Evolutionary conservation across 2,888 invertebrate genomes (phyloP).

Genomic region (Heliconius sara): DNA sequence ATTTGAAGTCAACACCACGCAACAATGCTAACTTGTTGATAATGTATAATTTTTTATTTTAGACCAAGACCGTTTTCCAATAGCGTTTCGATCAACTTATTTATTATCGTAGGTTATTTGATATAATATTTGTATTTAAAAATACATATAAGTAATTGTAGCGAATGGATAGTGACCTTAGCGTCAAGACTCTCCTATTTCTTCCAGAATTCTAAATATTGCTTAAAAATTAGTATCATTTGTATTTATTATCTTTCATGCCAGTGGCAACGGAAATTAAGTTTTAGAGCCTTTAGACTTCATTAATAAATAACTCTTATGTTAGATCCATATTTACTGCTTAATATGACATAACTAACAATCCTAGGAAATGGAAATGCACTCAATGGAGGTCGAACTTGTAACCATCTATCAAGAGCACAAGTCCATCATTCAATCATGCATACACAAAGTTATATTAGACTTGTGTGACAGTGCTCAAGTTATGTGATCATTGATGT

Average conservation of each 20-base stretch:
- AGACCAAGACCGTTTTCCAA: too few relatives aligned
- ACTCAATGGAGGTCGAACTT: conserved; percentile 9
- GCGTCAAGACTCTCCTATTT: too few relatives aligned
- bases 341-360: background rate
- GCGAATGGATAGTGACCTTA: too few relatives aligned
- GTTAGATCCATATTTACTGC: background rate
- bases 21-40: too few relatives aligned
- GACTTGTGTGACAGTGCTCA: conserved; percentile 19
- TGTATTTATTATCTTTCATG: background rate
- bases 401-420: conserved; percentile 18
- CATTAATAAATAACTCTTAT: background rate
- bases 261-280: background rate
- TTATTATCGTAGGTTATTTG: too few relatives aligned
- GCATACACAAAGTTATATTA: background rate
- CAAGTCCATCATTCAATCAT: conserved; percentile 13
- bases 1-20: too few relatives aligned
- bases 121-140: too few relatives aligned
- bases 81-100: too few relatives aligned
- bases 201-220: too few relatives aligned
- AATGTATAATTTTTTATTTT: too few relatives aligned
- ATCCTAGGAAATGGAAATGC: conserved; percentile 20
- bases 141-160: too few relatives aligned
- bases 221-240: too few relatives aligned
- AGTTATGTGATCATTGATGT: background rate
- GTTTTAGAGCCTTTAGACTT: background rate